These are phyloP conservation scores for Agrochola lychnidis DNA, from an alignment of 2,888 invertebrate species.

Conservation along the genomic window DNA sequence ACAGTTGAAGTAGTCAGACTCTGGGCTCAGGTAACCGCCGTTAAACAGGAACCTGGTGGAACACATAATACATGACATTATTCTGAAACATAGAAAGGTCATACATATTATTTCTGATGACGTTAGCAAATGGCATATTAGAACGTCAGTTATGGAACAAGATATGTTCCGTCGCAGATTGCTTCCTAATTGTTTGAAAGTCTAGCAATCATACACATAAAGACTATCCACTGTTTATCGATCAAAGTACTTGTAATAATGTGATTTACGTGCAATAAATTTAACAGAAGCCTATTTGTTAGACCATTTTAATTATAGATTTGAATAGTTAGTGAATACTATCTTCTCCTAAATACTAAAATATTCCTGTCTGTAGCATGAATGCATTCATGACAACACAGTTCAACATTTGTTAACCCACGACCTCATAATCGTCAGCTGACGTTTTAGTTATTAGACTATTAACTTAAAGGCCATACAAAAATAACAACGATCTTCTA, in stretches of 20 bases:
- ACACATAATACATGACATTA: constrained; percentile 72
- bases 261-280: neutral
- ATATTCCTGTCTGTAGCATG: neutral
- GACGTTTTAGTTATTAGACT: neutral
- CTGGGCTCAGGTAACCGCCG: constrained; percentile 96
- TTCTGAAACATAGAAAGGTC: neutral
- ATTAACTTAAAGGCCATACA: neutral
- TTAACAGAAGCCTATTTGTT: neutral
- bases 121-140: neutral
- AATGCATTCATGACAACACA: neutral
- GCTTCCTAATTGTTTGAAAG: constrained; percentile 50
- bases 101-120: constrained; percentile 7
- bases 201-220: constrained; percentile 30
- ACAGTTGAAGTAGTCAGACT: constrained; percentile 97
- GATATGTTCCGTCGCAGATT: constrained; percentile 20
- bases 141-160: constrained; percentile 13
- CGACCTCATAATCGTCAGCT: neutral
- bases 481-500: neutral
- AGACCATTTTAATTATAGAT: too few species aligned
- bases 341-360: neutral
- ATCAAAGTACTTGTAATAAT: neutral
- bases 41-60: constrained; percentile 95
- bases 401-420: neutral
- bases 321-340: too few species aligned
- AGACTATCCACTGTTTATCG: neutral